Conservation (phyloP, 1,140 invertebrate species). For the Bombus waltoni region DNA sequence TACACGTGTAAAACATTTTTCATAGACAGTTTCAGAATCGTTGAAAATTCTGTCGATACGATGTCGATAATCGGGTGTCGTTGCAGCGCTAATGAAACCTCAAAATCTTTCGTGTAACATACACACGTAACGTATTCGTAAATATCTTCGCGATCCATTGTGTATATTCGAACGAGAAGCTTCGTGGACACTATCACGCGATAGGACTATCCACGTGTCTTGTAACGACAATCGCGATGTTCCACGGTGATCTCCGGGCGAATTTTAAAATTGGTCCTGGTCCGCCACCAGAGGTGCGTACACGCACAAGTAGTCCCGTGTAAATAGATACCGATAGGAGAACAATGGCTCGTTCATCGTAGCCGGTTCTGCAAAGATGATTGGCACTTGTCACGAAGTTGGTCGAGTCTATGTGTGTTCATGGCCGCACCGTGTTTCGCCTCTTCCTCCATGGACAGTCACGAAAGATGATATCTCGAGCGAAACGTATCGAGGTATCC, state of each 20-base stretch:
- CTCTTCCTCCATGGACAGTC: constrained; percentile 14
- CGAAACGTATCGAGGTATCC: constrained; percentile 48
- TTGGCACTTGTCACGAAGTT: constrained; percentile 39
- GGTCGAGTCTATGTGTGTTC: not conserved
- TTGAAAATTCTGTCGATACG: no score
- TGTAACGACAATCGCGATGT: no score
- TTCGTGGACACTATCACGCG: no score
- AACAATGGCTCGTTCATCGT: constrained; percentile 44
- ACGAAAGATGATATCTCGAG: constrained; percentile 43
- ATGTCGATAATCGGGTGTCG: no score
- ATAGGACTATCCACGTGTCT: no score
- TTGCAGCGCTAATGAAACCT: no score
- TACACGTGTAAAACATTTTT: no score
- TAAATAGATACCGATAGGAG: constrained; percentile 35
- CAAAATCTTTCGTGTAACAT: no score
- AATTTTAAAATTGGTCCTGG: not conserved
- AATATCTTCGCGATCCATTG: no score
- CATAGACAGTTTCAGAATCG: no score
- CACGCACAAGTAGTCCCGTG: not conserved
- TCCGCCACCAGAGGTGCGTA: not conserved
- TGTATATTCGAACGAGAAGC: no score
- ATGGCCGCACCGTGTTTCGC: not conserved
- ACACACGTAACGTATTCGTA: no score
- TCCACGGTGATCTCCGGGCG: not conserved
- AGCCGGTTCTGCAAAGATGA: constrained; percentile 21